Evolutionary conservation across 2,888 invertebrate species (phyloP).

Genomic region (Melanostoma scalare): DNA sequence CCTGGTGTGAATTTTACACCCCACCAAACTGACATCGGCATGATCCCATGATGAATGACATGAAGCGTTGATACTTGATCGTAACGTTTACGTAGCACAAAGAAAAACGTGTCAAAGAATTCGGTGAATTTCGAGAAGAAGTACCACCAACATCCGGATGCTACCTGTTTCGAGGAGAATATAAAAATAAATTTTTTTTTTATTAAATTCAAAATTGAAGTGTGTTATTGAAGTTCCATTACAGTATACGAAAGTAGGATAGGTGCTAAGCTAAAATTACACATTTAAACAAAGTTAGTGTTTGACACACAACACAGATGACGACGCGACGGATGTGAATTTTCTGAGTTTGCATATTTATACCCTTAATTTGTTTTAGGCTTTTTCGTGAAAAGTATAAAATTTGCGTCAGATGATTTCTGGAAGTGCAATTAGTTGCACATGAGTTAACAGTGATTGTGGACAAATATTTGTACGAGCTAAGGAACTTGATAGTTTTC

Average conservation of each 20-base stretch:
- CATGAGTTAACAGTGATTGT: background rate
- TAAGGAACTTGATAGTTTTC: background rate
- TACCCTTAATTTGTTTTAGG: background rate
- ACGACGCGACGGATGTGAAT: constrained; percentile 5
- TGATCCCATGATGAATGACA: constrained; percentile 96
- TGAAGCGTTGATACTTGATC: constrained; percentile 95
- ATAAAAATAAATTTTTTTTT: background rate
- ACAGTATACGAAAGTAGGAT: background rate
- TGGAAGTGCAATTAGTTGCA: background rate
- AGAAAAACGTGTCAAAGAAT: constrained; percentile 96
- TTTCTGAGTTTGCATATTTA: background rate
- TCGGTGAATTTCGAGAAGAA: constrained; percentile 97
- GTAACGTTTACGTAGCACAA: constrained; percentile 95
- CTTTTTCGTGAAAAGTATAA: background rate
- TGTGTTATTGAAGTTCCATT: background rate
- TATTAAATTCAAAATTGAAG: constrained; percentile 7
- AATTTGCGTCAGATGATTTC: background rate
- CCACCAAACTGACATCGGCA: constrained; percentile 97
- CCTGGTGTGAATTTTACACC: constrained; percentile 94
- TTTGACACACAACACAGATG: background rate
- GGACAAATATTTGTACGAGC: background rate
- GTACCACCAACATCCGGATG: constrained; percentile 95
- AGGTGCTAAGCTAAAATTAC: background rate
- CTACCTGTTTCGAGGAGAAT: constrained; percentile 85
- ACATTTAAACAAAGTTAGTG: background rate